A percentile compares a stretch with the other conserved stretches of the same genome.
Evolutionary conservation across 2,797 vertebrate species (phyloP).

Genomic region (Coreius guichenoti): DNA sequence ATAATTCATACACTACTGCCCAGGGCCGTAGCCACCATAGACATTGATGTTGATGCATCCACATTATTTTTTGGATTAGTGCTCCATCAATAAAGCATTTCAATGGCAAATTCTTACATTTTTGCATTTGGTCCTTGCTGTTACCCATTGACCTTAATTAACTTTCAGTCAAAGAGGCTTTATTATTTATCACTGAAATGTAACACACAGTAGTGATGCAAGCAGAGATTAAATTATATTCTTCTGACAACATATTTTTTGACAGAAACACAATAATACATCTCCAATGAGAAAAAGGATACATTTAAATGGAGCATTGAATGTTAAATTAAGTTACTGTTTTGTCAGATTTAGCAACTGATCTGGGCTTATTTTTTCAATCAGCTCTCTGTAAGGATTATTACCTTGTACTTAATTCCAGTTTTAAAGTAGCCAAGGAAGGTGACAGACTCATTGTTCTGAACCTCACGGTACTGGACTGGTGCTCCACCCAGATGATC

Average conservation of each 20-base stretch:
- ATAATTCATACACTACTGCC: neutral
- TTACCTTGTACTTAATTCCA: constrained; percentile 89
- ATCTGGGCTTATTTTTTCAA: neutral
- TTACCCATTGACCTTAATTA: neutral
- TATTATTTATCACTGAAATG: neutral
- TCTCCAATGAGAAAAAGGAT: neutral
- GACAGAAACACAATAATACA: neutral
- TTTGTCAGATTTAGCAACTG: neutral
- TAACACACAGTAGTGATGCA: neutral
- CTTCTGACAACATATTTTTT: neutral
- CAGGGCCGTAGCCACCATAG: neutral
- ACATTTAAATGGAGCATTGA: neutral
- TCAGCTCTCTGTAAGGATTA: neutral
- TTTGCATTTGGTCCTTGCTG: neutral
- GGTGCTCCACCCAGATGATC: constrained; percentile 79
- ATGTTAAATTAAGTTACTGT: neutral
- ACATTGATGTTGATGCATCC: neutral
- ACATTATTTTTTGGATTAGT: neutral
- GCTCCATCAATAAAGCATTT: neutral
- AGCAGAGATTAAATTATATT: neutral
- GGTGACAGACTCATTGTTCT: constrained; percentile 83
- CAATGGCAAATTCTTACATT: neutral
- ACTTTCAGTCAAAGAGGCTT: neutral
- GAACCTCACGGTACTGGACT: constrained; percentile 86
- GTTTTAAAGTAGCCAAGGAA: constrained; percentile 90